Conservation (phyloP, 2,797 vertebrate genomes). For the Remorina albescens region DNA sequence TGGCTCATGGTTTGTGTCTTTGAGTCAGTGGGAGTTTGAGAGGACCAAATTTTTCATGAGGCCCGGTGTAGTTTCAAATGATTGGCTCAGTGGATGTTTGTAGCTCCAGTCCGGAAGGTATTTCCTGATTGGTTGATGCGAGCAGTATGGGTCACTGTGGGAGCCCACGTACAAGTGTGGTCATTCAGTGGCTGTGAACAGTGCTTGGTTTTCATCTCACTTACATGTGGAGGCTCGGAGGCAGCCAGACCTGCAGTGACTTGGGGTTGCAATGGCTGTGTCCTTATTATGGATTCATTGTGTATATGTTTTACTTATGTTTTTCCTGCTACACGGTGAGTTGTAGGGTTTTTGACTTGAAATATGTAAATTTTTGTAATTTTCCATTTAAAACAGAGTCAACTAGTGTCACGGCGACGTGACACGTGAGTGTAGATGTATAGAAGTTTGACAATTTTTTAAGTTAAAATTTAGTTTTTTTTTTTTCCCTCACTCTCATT, state of each 20-base stretch:
- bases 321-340: conserved; percentile 72
- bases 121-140: conserved; percentile 81
- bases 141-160: conserved; percentile 74
- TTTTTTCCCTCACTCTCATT: conserved; percentile 17
- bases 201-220: conserved; percentile 76
- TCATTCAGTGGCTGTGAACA: conserved; percentile 80
- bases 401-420: neutral
- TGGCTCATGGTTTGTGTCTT: conserved; percentile 30
- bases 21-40: conserved; percentile 23
- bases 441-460: conserved; percentile 6
- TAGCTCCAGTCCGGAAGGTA: conserved; percentile 72
- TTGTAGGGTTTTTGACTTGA: conserved; percentile 36
- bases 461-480: conserved; percentile 1
- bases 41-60: conserved; percentile 30
- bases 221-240: conserved; percentile 67
- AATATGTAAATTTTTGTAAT: neutral
- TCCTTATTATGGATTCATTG: conserved; percentile 52
- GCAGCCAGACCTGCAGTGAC: conserved; percentile 58
- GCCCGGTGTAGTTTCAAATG: conserved; percentile 46
- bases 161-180: conserved; percentile 72
- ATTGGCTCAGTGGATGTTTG: conserved; percentile 77
- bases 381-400: neutral
- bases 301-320: conserved; percentile 52
- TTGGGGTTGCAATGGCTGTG: conserved; percentile 65
- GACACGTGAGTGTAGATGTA: neutral